Base-by-base conservation (phyloP, 2,113 vertebrate species). In the Murina feae region DNA sequence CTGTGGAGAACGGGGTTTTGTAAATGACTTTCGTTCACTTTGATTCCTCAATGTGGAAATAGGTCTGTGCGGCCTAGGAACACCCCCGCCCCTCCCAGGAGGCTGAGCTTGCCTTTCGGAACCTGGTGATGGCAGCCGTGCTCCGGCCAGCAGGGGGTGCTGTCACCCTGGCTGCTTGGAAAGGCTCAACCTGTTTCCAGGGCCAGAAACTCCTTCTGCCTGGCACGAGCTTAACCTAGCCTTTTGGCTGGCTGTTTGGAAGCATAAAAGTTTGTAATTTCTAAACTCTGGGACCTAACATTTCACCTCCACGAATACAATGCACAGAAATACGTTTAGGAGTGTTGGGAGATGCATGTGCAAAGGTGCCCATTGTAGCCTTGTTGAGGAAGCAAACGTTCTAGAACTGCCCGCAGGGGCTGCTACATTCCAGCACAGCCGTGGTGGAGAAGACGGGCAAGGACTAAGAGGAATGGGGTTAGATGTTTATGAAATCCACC, bases 401-500 rank as follows among this genome's bases (percentile, higher is more conserved):
- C 32, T 17, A 9, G 23, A 35, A 9, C 60, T 18, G 18, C 47
- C 9, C 1, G 23, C 11, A 28, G 37, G 37, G 68, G 39, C 17
- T 16, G 14, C 2, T 25, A 2, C 4, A 16, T 32, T 7, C 53
- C 21, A 25, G 58, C 14, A 49, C 3, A 16, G 0, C n/a, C 28
- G 0, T 9, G 20, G 16, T 16, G 1, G 13, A 18, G 72, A 20
- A 23, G 21, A 18, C 18, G 0, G 3, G 20, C 18, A 1, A 12
- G 37, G 6, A 2, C n/a, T 47, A 39, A 42, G 1, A 39, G 37
- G n/a, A 21, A 21, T 0, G 39, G 69, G 69, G 1, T 23, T 35
- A 18, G 49, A 6, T 23, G 28, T 51, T 25, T 3, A 4, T 1
- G 53, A 39, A 4, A 1, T 9, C 25, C 10, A 0, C 32, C 4